Percentiles rank a stretch among this genome's conserved stretches.
Conservation (phyloP, 2,888 invertebrate species). For the Petrophora chlorosata region DNA sequence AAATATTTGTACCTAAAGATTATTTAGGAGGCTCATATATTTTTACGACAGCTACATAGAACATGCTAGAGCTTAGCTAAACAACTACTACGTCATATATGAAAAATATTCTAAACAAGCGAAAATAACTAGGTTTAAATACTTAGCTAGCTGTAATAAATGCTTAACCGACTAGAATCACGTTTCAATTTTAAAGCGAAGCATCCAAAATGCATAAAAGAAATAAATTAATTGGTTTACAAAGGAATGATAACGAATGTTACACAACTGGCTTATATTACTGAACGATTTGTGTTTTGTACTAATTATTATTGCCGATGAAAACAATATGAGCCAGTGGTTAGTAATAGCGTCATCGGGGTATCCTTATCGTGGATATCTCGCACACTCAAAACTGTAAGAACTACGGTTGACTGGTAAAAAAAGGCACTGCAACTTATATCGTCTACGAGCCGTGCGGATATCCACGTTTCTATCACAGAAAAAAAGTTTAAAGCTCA, state of each 20-base stretch:
- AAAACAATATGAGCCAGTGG: slow-evolving; percentile 49
- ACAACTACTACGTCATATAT: slow-evolving; percentile 31
- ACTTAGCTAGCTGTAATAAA: slow-evolving; percentile 39
- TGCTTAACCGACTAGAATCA: slow-evolving; percentile 47
- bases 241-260: slow-evolving; percentile 40
- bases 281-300: slow-evolving; percentile 36
- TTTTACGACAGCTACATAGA: slow-evolving; percentile 16
- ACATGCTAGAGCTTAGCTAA: slow-evolving; percentile 36
- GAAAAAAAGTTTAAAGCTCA: slow-evolving; percentile 68
- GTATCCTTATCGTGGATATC: slow-evolving; percentile 48
- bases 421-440: slow-evolving; percentile 70
- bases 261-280: slow-evolving; percentile 56
- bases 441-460: slow-evolving; percentile 52
- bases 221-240: slow-evolving; percentile 37
- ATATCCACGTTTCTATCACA: slow-evolving; percentile 64
- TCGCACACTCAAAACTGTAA: slow-evolving; percentile 31
- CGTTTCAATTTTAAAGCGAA: slow-evolving; percentile 56
- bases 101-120: slow-evolving; percentile 15
- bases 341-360: slow-evolving; percentile 15
- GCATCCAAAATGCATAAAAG: slow-evolving; percentile 57
- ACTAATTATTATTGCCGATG: slow-evolving; percentile 47
- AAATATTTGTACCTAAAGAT: slow-evolving; percentile 4
- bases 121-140: slow-evolving; percentile 25
- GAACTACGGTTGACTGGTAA: slow-evolving; percentile 35
- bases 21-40: neutral